Evolutionary conservation across 2,797 vertebrate genomes (phyloP).

Genomic region (Heteromormyrus szaboi): DNA sequence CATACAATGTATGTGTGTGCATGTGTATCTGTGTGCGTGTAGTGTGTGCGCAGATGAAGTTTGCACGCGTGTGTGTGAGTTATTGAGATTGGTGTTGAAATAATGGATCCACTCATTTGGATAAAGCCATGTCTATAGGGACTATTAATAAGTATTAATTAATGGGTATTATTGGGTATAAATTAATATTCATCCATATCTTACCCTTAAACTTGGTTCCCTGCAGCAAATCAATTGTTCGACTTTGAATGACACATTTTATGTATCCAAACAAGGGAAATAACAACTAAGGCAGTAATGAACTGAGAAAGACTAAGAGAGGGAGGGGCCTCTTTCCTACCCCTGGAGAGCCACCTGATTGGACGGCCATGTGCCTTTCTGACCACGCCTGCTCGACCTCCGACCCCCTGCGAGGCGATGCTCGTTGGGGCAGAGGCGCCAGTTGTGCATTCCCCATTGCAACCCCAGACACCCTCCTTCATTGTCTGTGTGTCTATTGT

Average conservation of each 20-base stretch:
- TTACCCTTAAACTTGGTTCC: slow-evolving; percentile 58
- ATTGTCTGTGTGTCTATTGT: slow-evolving; percentile 6
- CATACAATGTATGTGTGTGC: neutral
- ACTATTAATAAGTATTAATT: slow-evolving; percentile 62
- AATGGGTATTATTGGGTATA: slow-evolving; percentile 45
- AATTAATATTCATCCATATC: slow-evolving; percentile 54
- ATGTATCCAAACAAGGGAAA: slow-evolving; percentile 68
- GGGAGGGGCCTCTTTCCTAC: slow-evolving; percentile 34
- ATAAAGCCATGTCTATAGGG: slow-evolving; percentile 75
- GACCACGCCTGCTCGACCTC: slow-evolving; percentile 65
- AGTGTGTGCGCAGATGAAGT: slow-evolving; percentile 16
- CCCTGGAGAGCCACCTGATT: slow-evolving; percentile 64
- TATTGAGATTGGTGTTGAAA: slow-evolving; percentile 50
- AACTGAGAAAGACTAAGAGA: slow-evolving; percentile 37
- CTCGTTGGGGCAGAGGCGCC: slow-evolving; percentile 66
- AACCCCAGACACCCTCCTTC: neutral
- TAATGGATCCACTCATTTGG: slow-evolving; percentile 55
- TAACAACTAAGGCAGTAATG: slow-evolving; percentile 27
- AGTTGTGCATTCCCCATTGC: slow-evolving; percentile 52
- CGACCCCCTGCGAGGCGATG: slow-evolving; percentile 73
- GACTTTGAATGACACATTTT: slow-evolving; percentile 56
- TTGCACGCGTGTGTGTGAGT: slow-evolving; percentile 52
- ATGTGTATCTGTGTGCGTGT: neutral
- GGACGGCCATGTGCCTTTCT: slow-evolving; percentile 76
- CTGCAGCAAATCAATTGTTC: slow-evolving; percentile 51